Conservation (phyloP, 2,888 invertebrate genomes). For the Phaonia tiefii region DNA sequence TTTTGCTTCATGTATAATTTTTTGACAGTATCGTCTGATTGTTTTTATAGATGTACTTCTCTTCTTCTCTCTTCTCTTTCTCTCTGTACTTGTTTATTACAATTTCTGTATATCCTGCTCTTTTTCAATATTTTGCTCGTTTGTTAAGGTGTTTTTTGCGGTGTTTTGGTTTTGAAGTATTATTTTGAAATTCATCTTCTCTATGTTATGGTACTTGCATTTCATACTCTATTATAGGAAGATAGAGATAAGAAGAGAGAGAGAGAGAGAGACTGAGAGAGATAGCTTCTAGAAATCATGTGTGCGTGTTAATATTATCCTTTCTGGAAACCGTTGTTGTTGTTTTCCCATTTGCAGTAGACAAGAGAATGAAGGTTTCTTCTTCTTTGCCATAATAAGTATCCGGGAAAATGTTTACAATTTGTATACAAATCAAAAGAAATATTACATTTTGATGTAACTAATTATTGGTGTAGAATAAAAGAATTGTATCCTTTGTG, state of each 20-base stretch:
- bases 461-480: not conserved
- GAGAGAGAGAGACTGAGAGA: not conserved
- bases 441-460: constrained; percentile 54
- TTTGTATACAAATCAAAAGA: not conserved
- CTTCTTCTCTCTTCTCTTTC: constrained; percentile 11
- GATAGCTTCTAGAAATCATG: constrained; percentile 30
- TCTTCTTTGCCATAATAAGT: constrained; percentile 43
- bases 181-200: too few species aligned
- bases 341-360: not conserved
- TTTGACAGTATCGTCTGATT: too few species aligned
- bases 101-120: too few species aligned
- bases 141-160: constrained; percentile 57
- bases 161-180: too few species aligned
- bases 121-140: too few species aligned
- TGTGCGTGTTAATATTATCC: constrained; percentile 45
- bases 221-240: not conserved
- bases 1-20: too few species aligned
- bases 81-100: constrained; percentile 1
- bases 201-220: too few species aligned
- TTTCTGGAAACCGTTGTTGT: constrained; percentile 25
- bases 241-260: not conserved
- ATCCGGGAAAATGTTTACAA: constrained; percentile 6
- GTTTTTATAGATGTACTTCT: not conserved
- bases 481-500: too few species aligned
- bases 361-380: constrained; percentile 29